Percentiles rank a stretch among this genome's conserved stretches.
These are phyloP conservation scores for Willowsia nigromaculata DNA, from an alignment of 2,888 invertebrate species.

Conservation along the genomic window DNA sequence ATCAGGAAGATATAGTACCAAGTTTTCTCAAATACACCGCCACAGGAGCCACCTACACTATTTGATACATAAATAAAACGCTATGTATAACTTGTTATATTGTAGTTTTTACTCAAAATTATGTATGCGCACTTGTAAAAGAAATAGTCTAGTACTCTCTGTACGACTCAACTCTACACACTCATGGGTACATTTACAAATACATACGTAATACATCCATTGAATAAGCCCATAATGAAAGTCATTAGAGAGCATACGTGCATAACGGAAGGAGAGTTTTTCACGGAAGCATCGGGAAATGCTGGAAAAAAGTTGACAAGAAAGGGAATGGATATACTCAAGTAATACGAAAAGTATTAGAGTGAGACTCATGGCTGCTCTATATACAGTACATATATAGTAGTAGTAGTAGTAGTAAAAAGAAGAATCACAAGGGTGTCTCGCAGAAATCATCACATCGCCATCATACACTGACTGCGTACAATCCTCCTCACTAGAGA, in stretches of 20 bases:
- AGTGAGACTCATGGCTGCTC: not conserved
- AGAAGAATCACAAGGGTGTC: conserved; percentile 52
- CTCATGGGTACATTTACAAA: conserved; percentile 42
- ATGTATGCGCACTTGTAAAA: conserved; percentile 3
- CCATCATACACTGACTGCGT: not conserved
- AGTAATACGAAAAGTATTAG: not conserved
- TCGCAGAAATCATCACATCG: conserved; percentile 48
- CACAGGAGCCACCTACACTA: not conserved
- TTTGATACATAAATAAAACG: not conserved
- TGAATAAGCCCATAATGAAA: conserved; percentile 67
- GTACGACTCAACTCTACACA: not conserved
- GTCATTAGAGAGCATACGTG: conserved; percentile 70
- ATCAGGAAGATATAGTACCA: conserved; percentile 49
- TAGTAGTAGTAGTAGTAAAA: not conserved
- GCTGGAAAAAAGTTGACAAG: conserved; percentile 48
- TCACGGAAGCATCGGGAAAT: conserved; percentile 50
- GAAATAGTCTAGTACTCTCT: not conserved
- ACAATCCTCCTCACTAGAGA: conserved; percentile 7
- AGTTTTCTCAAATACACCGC: conserved; percentile 8
- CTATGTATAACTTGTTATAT: not conserved
- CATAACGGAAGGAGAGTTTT: conserved; percentile 68
- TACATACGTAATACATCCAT: conserved; percentile 37
- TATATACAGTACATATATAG: too few species aligned
- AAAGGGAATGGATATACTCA: conserved; percentile 18
- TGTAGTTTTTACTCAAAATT: not conserved